Evolutionary conservation across 2,113 vertebrate species (phyloP).

Genomic region (Sphyrna mokarran): DNA sequence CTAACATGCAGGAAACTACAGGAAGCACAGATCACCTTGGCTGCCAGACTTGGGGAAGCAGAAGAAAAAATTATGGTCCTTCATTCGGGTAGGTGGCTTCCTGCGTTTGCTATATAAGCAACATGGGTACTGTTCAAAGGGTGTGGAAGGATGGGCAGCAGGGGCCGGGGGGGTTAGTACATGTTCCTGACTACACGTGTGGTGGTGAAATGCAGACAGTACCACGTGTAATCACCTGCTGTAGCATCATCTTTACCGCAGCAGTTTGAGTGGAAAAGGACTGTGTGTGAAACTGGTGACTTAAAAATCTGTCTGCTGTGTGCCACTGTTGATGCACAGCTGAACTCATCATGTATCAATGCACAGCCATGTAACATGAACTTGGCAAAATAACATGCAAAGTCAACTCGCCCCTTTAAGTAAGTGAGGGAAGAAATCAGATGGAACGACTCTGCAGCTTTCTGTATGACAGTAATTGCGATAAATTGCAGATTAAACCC

Average conservation of each 20-base stretch:
- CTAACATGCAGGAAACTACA: slow-evolving; percentile 66
- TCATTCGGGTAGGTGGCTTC: slow-evolving; percentile 70
- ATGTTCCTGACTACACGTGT: not conserved
- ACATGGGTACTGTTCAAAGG: not conserved
- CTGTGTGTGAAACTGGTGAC: not conserved
- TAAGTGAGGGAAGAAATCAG: not conserved
- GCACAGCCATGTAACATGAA: not conserved
- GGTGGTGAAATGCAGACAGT: not conserved
- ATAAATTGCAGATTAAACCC: slow-evolving; percentile 32
- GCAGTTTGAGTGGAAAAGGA: not conserved
- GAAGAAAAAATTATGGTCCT: slow-evolving; percentile 90
- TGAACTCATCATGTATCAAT: not conserved
- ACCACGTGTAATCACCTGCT: not conserved
- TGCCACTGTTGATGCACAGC: not conserved
- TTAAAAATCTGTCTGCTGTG: not conserved
- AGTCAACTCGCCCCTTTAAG: not conserved
- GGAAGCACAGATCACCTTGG: slow-evolving; percentile 68
- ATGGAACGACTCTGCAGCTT: not conserved
- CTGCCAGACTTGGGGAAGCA: slow-evolving; percentile 78
- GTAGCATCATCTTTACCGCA: not conserved
- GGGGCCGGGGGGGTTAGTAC: too few species aligned
- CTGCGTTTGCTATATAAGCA: not conserved
- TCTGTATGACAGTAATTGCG: slow-evolving; percentile 20
- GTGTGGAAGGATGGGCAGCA: too few species aligned
- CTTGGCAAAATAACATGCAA: not conserved